Evolutionary conservation across 2,113 vertebrate genomes (phyloP), one percentile per base, ranked within the genome.

Genomic region (Numida meleagris): DNA sequence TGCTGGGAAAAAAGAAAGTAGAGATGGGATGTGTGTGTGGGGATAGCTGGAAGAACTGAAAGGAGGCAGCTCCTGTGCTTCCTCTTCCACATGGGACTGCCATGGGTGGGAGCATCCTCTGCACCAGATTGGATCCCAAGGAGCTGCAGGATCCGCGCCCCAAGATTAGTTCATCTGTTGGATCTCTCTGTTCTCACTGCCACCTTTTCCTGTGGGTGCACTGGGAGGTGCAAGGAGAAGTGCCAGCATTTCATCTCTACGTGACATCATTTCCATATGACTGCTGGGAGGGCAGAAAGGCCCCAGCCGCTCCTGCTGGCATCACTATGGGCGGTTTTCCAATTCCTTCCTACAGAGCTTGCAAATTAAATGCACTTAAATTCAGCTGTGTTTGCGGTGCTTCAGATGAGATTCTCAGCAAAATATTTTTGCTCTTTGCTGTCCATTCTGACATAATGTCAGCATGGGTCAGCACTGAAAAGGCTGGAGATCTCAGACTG

Each of bases 1-100:
- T 24, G 20, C 40, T 55, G 48, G 34, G 19, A 92, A 74, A 67
- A 14, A 68, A 62, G 63, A 80, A 83, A 42, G 7, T 46, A n/a
- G 63, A 72, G 20, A 8, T 51, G 11, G 31, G 20, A 27, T 68
- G 20, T 15, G 10, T n/a, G 40, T 31, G 15, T 24, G 82, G 23
- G 46, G 45, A 61, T 0, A 63, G 16, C 3, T 76, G 40, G 23
- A 38, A 78, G 57, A 67, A 40, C n/a, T 55, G 50, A 88, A 89
- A 67, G 9, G 25, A 75, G 33, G 12, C 18, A 70, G 20, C 38
- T 81, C 27, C 29, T 45, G 14, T 15, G 20, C 71, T 78, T 92
- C 14, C 42, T 48, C 16, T 55, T 76, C 8, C 18, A 42, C 0
- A 0, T 7, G 14, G 9, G 21, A 4, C 25, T 85, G 17, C 7